Evolutionary conservation across 1,140 invertebrate genomes (phyloP).

Genomic region (Yoshiicerus persimilis): DNA sequence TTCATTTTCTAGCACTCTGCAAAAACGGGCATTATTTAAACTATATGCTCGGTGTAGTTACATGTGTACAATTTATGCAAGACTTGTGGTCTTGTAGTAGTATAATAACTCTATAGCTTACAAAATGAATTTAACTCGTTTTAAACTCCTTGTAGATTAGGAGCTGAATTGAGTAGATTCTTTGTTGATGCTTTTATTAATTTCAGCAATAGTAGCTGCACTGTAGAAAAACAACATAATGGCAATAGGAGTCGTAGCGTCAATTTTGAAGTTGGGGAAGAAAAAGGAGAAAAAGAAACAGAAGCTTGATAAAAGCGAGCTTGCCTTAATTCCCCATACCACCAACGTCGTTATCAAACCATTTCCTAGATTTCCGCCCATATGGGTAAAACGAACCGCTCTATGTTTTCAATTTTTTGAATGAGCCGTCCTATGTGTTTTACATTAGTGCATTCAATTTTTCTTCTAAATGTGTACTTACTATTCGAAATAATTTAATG

Average conservation of each 20-base stretch:
- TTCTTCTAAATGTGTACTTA: neutral
- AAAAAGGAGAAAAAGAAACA: slow-evolving; percentile 29
- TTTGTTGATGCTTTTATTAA: neutral
- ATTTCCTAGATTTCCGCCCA: slow-evolving; percentile 39
- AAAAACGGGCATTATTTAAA: neutral
- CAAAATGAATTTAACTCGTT: neutral
- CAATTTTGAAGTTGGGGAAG: neutral
- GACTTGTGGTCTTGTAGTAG: too few relatives aligned
- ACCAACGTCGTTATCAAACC: slow-evolving; percentile 39
- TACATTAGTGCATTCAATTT: neutral
- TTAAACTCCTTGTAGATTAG: neutral
- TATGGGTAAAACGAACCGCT: slow-evolving; percentile 39
- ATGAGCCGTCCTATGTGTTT: neutral
- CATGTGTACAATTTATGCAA: too few relatives aligned
- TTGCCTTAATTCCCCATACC: slow-evolving; percentile 30
- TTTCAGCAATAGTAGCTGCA: slow-evolving; percentile 13
- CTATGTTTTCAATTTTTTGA: neutral
- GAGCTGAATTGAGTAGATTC: neutral
- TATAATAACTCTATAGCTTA: neutral
- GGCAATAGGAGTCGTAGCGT: slow-evolving; percentile 18
- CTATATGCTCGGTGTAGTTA: neutral
- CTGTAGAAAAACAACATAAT: slow-evolving; percentile 30
- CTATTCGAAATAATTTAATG: neutral
- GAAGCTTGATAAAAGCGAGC: neutral
- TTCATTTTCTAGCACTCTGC: neutral